These are phyloP conservation scores for Phrixothrix hirtus DNA, from an alignment of 2,888 invertebrate genomes.

Conservation along the genomic window DNA sequence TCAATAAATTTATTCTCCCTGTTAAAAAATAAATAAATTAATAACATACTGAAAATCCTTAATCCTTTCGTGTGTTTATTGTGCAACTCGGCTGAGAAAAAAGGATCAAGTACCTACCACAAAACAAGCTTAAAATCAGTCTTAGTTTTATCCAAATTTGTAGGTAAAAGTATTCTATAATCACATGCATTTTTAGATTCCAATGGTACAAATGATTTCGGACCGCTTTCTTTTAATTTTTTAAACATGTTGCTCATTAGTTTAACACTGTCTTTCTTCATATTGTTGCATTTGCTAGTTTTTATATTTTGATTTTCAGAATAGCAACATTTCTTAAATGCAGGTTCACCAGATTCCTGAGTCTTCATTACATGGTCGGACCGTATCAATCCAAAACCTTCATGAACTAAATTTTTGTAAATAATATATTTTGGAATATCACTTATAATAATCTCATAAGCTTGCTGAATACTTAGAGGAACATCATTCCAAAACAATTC, in stretches of 20 bases:
- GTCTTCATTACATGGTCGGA: constrained; percentile 6
- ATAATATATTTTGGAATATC: constrained; percentile 41
- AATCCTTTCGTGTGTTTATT: constrained; percentile 21
- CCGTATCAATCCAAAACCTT: constrained; percentile 38
- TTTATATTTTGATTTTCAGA: too few relatives aligned
- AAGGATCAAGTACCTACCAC: constrained; percentile 8
- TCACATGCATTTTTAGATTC: constrained; percentile 27
- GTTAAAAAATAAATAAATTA: constrained; percentile 22
- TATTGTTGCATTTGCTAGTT: too few relatives aligned
- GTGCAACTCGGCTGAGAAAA: too few relatives aligned
- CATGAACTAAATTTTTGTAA: constrained; percentile 43
- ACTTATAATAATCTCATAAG: constrained; percentile 61
- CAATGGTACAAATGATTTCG: constrained; percentile 27
- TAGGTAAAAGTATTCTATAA: constrained; percentile 42
- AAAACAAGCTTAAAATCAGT: constrained; percentile 36
- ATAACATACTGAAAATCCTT: background rate
- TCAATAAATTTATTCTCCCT: constrained; percentile 26
- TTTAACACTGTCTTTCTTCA: constrained; percentile 16
- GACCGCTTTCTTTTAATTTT: constrained; percentile 37
- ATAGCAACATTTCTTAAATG: constrained; percentile 3
- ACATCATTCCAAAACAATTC: constrained; percentile 62
- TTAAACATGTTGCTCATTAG: constrained; percentile 35
- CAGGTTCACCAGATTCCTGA: constrained; percentile 13
- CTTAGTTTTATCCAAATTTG: constrained; percentile 29
- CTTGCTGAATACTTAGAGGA: constrained; percentile 68